These are phyloP conservation scores for Mya arenaria DNA, from an alignment of 1,140 invertebrate genomes.

Conservation along the genomic window DNA sequence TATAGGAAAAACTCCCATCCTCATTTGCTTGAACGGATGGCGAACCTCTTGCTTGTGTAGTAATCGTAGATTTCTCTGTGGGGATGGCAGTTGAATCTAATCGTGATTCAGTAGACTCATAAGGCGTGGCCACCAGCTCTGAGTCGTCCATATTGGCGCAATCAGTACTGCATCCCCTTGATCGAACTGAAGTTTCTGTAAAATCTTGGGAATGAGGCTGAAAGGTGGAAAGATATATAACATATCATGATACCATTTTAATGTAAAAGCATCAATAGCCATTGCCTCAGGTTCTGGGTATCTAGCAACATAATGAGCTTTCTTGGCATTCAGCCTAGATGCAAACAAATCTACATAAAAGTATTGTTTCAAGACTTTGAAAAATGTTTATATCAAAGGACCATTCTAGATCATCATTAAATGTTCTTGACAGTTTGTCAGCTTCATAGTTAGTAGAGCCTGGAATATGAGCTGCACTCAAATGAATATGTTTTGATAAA, in stretches of 20 bases:
- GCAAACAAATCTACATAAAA: slow-evolving; percentile 54
- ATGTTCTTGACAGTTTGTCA: too few species aligned
- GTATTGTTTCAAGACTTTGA: too few species aligned
- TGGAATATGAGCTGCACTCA: too few species aligned
- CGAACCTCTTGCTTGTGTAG: too few species aligned
- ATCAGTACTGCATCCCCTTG: slow-evolving; percentile 24
- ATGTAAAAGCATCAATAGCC: slow-evolving; percentile 37
- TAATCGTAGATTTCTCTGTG: too few species aligned
- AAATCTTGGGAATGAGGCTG: slow-evolving; percentile 16
- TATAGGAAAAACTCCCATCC: too few species aligned
- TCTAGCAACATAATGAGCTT: slow-evolving; percentile 21
- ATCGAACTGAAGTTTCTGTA: slow-evolving; percentile 32
- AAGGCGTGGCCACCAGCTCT: slow-evolving; percentile 51
- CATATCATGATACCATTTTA: background rate
- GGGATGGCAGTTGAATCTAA: too few species aligned
- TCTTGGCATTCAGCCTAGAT: slow-evolving; percentile 36
- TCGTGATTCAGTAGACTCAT: too few species aligned
- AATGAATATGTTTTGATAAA: background rate
- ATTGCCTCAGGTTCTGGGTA: slow-evolving; percentile 25
- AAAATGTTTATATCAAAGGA: background rate
- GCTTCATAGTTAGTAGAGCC: too few species aligned
- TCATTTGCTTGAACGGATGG: too few species aligned
- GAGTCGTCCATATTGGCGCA: slow-evolving; percentile 49
- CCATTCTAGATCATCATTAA: too few species aligned
- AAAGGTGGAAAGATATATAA: slow-evolving; percentile 55